Percentiles rank a stretch among this genome's conserved stretches.
Evolutionary conservation across 35 echinoderm and acorn worm species (phyloP).

Genomic region (Ophioderma brevispina): DNA sequence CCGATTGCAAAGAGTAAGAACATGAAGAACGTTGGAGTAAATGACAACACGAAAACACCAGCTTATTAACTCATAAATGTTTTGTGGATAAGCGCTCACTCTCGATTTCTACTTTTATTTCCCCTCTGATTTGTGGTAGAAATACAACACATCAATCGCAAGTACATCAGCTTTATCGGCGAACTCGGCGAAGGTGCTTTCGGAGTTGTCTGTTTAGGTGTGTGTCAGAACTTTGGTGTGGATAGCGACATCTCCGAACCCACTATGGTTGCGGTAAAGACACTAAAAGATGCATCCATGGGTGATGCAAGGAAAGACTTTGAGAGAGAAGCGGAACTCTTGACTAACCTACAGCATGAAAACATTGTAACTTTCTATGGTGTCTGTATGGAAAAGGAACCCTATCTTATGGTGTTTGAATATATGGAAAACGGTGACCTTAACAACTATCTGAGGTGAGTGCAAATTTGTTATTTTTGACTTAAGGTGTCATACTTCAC

Average conservation of each 20-base stretch:
- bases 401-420: conserved; percentile 97
- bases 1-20: too few relatives aligned
- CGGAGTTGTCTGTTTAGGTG: conserved; percentile 87
- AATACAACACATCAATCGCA: conserved; percentile 82
- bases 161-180: conserved; percentile 85
- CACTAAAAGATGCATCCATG: conserved; percentile 91
- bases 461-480: not conserved
- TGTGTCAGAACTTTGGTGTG: conserved; percentile 64
- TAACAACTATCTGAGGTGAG: conserved; percentile 91
- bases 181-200: conserved; percentile 97
- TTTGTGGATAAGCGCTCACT: too few relatives aligned
- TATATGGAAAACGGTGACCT: conserved; percentile 99
- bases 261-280: conserved; percentile 97
- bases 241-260: conserved; percentile 23
- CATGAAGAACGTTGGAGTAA: too few relatives aligned
- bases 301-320: conserved; percentile 97
- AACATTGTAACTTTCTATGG: conserved; percentile 99
- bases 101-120: not conserved
- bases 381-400: conserved; percentile 93
- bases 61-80: too few relatives aligned
- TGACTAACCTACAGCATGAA: conserved; percentile 90
- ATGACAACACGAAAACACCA: too few relatives aligned
- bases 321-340: conserved; percentile 90
- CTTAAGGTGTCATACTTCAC: too few relatives aligned
- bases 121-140: conserved; percentile 55